These are phyloP conservation scores for Trachythela sp. DNA, from an alignment of 64 coral and sea anemone species.

Conservation along the genomic window DNA sequence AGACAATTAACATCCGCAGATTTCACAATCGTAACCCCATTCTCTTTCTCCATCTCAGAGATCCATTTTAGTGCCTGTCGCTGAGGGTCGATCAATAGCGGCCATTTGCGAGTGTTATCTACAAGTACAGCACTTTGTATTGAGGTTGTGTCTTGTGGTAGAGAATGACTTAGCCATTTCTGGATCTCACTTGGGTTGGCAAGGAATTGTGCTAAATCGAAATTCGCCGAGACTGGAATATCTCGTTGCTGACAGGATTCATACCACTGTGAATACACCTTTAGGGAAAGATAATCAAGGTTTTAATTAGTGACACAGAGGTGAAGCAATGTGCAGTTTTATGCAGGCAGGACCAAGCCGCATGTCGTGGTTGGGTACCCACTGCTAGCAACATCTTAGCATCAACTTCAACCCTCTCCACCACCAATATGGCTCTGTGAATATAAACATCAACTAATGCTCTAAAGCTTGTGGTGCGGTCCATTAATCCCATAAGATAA, in stretches of 20 bases:
- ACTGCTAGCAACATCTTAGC: no score
- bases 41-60: constrained; percentile 69
- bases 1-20: constrained; percentile 70
- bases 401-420: no score
- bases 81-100: constrained; percentile 77
- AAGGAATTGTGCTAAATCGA: constrained; percentile 82
- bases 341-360: no score
- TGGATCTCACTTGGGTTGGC: constrained; percentile 74
- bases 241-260: constrained; percentile 52
- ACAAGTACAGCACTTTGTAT: constrained; percentile 85
- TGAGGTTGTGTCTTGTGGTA: constrained; percentile 81
- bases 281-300: not conserved
- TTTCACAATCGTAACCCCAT: constrained; percentile 86
- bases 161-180: constrained; percentile 74
- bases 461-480: no score
- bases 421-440: no score
- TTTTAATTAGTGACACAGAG: no score
- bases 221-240: constrained; percentile 63
- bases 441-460: no score
- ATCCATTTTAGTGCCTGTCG: constrained; percentile 92
- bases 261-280: constrained; percentile 61
- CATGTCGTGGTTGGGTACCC: no score
- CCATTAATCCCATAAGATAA: no score
- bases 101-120: constrained; percentile 76
- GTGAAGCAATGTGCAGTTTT: no score